Conservation (phyloP, 2,888 invertebrate species). For the Agonopterix subpropinquella region DNA sequence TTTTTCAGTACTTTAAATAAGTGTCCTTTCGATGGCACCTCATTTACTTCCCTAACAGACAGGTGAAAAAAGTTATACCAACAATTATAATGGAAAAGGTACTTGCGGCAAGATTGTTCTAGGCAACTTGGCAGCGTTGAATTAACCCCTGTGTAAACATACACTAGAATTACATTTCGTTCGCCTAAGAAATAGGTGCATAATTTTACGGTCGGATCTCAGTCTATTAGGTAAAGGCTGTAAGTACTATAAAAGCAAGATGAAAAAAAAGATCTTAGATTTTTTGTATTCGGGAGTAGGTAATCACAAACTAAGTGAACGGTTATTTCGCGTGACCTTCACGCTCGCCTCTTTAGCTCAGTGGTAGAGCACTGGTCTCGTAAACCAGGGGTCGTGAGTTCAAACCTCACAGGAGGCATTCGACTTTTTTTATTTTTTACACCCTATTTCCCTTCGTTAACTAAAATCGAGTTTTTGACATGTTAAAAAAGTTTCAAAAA, state of each 20-base stretch:
- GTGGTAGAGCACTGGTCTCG: constrained; percentile 89
- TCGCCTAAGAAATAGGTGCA: too few relatives aligned
- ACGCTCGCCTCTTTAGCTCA: constrained; percentile 82
- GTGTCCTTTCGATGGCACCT: too few relatives aligned
- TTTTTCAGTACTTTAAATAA: too few relatives aligned
- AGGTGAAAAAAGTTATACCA: too few relatives aligned
- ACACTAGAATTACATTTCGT: too few relatives aligned
- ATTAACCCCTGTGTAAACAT: too few relatives aligned
- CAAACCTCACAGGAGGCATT: constrained; percentile 65
- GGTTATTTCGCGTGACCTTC: constrained; percentile 23
- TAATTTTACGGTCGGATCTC: too few relatives aligned
- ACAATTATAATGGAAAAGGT: too few relatives aligned
- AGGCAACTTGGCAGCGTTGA: too few relatives aligned
- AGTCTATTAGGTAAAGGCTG: too few relatives aligned
- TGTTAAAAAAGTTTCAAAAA: not conserved
- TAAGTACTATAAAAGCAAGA: not conserved
- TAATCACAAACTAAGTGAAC: not conserved
- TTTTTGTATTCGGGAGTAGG: not conserved
- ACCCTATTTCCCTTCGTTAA: constrained; percentile 3
- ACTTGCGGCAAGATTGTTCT: too few relatives aligned
- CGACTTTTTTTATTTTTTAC: constrained; percentile 4
- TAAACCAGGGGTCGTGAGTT: constrained; percentile 86
- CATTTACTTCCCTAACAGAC: too few relatives aligned
- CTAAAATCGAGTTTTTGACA: not conserved
- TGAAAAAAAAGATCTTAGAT: not conserved